Percentiles rank a stretch among this genome's conserved stretches.
Evolutionary conservation across 2,888 invertebrate species (phyloP).

Genomic region (Macrophya annulata): DNA sequence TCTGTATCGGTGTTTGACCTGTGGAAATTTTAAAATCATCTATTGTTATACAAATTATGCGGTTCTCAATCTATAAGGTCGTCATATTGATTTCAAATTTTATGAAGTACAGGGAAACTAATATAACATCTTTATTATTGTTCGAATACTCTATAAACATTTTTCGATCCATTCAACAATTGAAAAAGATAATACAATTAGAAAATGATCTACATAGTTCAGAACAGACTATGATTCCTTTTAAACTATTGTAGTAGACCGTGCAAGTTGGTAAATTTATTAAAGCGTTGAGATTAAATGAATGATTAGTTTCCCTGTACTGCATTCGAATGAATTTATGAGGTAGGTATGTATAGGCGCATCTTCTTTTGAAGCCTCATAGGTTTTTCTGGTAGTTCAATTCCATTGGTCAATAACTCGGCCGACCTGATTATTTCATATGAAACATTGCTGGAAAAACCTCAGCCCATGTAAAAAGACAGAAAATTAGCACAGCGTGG

Average conservation of each 20-base stretch:
- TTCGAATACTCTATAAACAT: neutral
- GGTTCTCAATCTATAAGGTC: conserved; percentile 19
- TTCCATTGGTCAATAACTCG: conserved; percentile 16
- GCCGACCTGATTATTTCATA: neutral
- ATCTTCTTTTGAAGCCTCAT: conserved; percentile 55
- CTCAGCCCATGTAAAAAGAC: conserved; percentile 4
- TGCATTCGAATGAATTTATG: conserved; percentile 4
- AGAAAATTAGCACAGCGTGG: conserved; percentile 24
- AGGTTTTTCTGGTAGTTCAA: conserved; percentile 45
- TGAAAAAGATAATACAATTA: neutral
- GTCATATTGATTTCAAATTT: conserved; percentile 36
- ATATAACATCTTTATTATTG: neutral
- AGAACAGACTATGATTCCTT: neutral
- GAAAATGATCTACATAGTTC: neutral
- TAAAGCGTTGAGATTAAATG: neutral
- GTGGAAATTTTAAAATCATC: neutral
- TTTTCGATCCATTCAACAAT: neutral
- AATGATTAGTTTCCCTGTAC: conserved; percentile 21
- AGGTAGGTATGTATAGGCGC: conserved; percentile 45
- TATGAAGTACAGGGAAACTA: neutral
- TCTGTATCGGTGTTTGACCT: conserved; percentile 21
- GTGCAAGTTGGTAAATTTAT: neutral
- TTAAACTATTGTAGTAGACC: neutral
- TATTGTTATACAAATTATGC: conserved; percentile 17
- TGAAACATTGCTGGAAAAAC: conserved; percentile 50